phyloP scores from a whole-genome alignment of 1,140 invertebrate genomes.

The Drosophila lacteicornis region DNA sequence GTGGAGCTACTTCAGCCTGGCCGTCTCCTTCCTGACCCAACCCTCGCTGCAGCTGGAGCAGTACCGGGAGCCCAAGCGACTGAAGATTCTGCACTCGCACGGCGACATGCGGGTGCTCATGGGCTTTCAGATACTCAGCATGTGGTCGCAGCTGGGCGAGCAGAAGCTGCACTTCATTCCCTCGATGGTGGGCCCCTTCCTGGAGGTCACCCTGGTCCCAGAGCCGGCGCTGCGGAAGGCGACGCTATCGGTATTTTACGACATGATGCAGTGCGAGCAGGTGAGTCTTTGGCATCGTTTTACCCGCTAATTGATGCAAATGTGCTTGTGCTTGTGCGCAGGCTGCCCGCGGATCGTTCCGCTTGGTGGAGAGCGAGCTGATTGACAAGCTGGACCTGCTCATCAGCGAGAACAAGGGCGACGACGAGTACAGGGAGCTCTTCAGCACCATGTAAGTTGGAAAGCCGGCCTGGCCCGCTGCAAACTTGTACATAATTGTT shows the following conservation, averaged over 20 bases:
- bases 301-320: slow-evolving; percentile 5
- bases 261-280: slow-evolving; percentile 98
- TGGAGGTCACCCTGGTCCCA: slow-evolving; percentile 97
- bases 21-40: slow-evolving; percentile 95
- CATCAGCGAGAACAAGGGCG: slow-evolving; percentile 96
- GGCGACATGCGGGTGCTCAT: slow-evolving; percentile 96
- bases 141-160: slow-evolving; percentile 95
- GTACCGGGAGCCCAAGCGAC: slow-evolving; percentile 91
- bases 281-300: slow-evolving; percentile 67
- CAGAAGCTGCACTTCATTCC: slow-evolving; percentile 94
- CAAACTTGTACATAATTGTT: slow-evolving; percentile 28
- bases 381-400: slow-evolving; percentile 97
- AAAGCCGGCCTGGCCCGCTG: background rate
- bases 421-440: slow-evolving; percentile 95
- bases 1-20: slow-evolving; percentile 95
- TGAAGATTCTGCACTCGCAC: slow-evolving; percentile 92
- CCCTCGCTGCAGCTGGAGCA: slow-evolving; percentile 94
- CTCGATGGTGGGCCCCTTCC: slow-evolving; percentile 95
- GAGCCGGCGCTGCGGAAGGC: slow-evolving; percentile 94
- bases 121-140: slow-evolving; percentile 96
- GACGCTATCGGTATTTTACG: slow-evolving; percentile 97
- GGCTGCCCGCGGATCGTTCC: slow-evolving; percentile 87
- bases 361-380: slow-evolving; percentile 95
- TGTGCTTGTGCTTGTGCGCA: slow-evolving; percentile 20
- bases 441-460: slow-evolving; percentile 97